Percentiles rank a stretch among this genome's conserved stretches.
phyloP scores from a whole-genome alignment of 2,888 invertebrate genomes.

The Ophion obscuratus region DNA sequence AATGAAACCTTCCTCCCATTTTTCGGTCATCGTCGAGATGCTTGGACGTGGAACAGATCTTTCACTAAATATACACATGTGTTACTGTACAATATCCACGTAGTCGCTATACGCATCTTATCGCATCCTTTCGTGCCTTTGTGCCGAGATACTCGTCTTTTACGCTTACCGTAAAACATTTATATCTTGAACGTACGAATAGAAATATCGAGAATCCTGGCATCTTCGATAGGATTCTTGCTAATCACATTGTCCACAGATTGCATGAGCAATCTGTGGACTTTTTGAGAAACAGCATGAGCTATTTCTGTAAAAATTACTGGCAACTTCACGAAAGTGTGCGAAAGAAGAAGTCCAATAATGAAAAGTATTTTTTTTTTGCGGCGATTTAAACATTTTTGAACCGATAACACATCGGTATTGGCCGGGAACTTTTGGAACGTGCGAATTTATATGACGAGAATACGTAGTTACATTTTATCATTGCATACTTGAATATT shows the following conservation, averaged over 20 bases:
- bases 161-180: constrained; percentile 12
- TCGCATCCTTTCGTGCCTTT: constrained; percentile 41
- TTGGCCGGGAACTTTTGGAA: too few relatives aligned
- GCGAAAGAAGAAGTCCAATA: too few relatives aligned
- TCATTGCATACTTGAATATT: too few relatives aligned
- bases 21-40: constrained; percentile 4
- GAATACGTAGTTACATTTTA: too few relatives aligned
- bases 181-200: neutral
- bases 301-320: too few relatives aligned
- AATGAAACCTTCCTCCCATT: constrained; percentile 1
- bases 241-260: constrained; percentile 49
- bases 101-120: constrained; percentile 49
- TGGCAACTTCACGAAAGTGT: too few relatives aligned
- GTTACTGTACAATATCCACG: neutral
- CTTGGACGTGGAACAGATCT: neutral
- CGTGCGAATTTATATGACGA: too few relatives aligned
- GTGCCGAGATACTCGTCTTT: constrained; percentile 25
- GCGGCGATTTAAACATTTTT: too few relatives aligned
- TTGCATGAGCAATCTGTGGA: too few relatives aligned
- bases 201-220: constrained; percentile 3
- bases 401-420: too few relatives aligned
- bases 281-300: neutral
- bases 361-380: too few relatives aligned
- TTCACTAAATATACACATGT: constrained; percentile 4
- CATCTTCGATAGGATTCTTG: constrained; percentile 26